Evolutionary conservation across 2,888 invertebrate genomes (phyloP), one percentile per base, ranked within the genome.

Genomic region (Notodonta dromedarius): DNA sequence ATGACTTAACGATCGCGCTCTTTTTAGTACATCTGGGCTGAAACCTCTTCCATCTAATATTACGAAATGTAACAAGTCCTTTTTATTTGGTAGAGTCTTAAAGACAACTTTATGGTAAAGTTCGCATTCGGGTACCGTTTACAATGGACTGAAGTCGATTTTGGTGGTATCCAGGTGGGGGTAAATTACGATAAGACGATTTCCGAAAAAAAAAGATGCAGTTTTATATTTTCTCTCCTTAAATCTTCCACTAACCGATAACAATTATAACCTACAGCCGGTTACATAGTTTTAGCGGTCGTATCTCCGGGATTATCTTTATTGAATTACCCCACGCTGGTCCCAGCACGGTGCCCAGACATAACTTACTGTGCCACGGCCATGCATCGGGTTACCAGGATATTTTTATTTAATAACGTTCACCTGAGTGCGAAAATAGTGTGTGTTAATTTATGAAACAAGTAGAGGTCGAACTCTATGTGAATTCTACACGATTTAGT

Each of bases 241-340:
- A 9, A 5, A 5, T 7, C 14, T 16, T 50, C 16, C 50, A 50
- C 16, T 9, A 5, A 50, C 48, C 16, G 8, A 50, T 11, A 50
- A 13, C 65, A 59, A 67, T 70, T 66, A 68, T 66, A 72, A 65
- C 61, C 63, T 39, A 42, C 57, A 65, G 61, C 66, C 71, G 71
- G 73, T 73, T 66, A 69, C 64, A 16, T 39, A 55, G 71, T 57
- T 63, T 58, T 57, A 67, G 62, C 65, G 63, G 61, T 64, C 78
- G 74, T 86, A 88, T 88, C 88, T 83, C 68, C 67, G 66, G 80
- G 88, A 88, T 88, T 86, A 90, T 91, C 90, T 89, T 86, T 89
- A 91, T 91, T 91, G 89, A 88, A 89, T 89, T 84, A 86, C 90
- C 90, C 76, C 91, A 89, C 85, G 91, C 91, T 91, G 91, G 69